Evolutionary conservation across 2,797 vertebrate species (phyloP), one percentile per base, ranked within the genome.

Genomic region (Muscicapa striata): DNA sequence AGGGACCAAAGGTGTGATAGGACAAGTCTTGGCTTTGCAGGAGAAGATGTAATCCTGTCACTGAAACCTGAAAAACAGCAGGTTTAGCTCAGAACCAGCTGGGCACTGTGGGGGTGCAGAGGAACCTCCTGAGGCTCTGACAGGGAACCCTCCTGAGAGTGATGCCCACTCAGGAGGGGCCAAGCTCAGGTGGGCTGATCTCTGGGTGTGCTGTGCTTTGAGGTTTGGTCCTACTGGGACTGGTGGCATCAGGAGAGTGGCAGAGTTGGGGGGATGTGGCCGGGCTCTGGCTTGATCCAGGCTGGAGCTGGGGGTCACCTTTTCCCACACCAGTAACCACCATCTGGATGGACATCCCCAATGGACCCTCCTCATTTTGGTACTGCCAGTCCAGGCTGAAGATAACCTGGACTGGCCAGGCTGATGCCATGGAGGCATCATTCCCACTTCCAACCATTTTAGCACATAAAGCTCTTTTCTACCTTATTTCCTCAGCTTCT

Each of bases 271-370:
- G 30, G 15, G 22, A 68, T 0, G 2, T 45, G 55, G 34, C 52
- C 2, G 2, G 13, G 22, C 20, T 41, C 78, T 51, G 23, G 8
- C 29, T 40, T 45, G 36, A 5, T 2, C 8, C 1, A 1, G 26
- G 0, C 13, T 68, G 63, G 29, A 61, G 13, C 13, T 7, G 2
- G 7, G 7, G 9, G 19, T 32, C 43, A 45, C 26, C 15, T 68
- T 41, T 52, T 73, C 49, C 29, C 51, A 13, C 30, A 29, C 18
- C 3, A 18, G 34, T 36, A 69, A 58, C 26, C 34, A 22, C 36
- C 63, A 0, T 0, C 41, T 72, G 55, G 41, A 11, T 45, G 49
- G 46, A 48, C 15, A 45, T 30, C 52, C 34, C 26, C 4, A 2
- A 41, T 32, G 36, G 23, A 22, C 22, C 38, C 20, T 84, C 34